Conservation (phyloP, 2,888 invertebrate genomes). For the Malacosoma neustria region DNA sequence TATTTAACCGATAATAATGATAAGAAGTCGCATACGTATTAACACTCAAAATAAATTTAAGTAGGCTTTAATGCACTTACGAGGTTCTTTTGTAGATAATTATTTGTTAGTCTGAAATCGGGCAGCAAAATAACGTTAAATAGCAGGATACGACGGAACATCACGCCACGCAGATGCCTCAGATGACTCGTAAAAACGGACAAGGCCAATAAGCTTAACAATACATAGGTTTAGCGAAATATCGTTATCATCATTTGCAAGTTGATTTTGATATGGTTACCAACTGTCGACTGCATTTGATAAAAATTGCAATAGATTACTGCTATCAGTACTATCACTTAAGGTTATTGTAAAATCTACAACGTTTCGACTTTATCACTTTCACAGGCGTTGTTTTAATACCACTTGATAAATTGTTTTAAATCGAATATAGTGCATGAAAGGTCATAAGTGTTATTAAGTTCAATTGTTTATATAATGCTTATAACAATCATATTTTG, state of each 20-base stretch:
- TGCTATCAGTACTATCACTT: slow-evolving; percentile 11
- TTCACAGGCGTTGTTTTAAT: neutral
- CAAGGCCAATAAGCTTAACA: neutral
- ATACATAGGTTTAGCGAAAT: neutral
- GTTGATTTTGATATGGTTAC: slow-evolving; percentile 10
- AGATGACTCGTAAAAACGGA: neutral
- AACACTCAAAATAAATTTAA: too few relatives aligned
- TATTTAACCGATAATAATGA: neutral
- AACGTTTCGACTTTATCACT: slow-evolving; percentile 2
- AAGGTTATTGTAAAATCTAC: too few relatives aligned
- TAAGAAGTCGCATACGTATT: too few relatives aligned
- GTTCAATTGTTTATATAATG: neutral
- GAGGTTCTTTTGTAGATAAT: too few relatives aligned
- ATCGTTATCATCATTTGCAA: slow-evolving; percentile 3
- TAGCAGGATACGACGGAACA: neutral
- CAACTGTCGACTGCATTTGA: slow-evolving; percentile 22
- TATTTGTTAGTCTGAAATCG: neutral
- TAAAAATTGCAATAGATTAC: slow-evolving; percentile 17
- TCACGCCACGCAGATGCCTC: neutral
- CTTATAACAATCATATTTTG: neutral
- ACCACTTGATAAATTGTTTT: slow-evolving; percentile 4
- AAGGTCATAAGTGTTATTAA: neutral
- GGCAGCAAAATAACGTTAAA: neutral
- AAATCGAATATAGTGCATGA: slow-evolving; percentile 11
- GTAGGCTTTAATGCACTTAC: too few relatives aligned